These are phyloP conservation scores for Brachycybe producta DNA, from an alignment of 2,888 invertebrate genomes.

Conservation along the genomic window DNA sequence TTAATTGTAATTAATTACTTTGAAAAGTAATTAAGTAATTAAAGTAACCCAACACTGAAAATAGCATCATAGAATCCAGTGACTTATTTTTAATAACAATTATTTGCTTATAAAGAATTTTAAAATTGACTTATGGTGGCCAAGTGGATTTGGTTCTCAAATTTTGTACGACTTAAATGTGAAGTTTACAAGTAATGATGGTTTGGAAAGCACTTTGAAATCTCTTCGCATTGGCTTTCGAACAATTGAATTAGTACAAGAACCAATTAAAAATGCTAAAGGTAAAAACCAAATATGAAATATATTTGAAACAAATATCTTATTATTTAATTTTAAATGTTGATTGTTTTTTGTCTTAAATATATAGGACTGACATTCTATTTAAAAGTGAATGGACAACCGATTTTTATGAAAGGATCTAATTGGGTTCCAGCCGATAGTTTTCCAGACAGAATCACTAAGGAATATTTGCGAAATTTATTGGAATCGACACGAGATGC, in stretches of 20 bases:
- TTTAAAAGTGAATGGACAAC: conserved; percentile 71
- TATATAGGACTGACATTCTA: too few relatives aligned
- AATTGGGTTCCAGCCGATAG: conserved; percentile 85
- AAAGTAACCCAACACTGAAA: too few relatives aligned
- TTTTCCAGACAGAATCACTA: conserved; percentile 57
- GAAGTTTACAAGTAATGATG: conserved; percentile 34
- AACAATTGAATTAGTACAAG: conserved; percentile 67
- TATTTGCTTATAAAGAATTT: conserved; percentile 3
- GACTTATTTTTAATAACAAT: not conserved
- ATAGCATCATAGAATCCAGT: too few relatives aligned
- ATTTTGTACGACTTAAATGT: conserved; percentile 55
- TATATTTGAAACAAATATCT: not conserved
- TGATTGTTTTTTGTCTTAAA: too few relatives aligned
- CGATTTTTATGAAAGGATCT: conserved; percentile 85
- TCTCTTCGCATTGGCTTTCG: conserved; percentile 68
- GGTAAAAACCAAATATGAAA: conserved; percentile 11
- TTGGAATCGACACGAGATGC: conserved; percentile 55
- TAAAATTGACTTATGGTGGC: conserved; percentile 68
- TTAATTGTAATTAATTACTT: too few relatives aligned
- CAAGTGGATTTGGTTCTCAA: conserved; percentile 77
- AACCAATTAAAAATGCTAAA: conserved; percentile 37
- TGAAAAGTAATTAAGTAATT: too few relatives aligned
- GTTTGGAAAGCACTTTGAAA: conserved; percentile 35
- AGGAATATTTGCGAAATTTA: conserved; percentile 46
- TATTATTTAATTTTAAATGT: too few relatives aligned